These are phyloP conservation scores for Branchellion lobata DNA, from an alignment of 2,888 invertebrate species.

Conservation along the genomic window DNA sequence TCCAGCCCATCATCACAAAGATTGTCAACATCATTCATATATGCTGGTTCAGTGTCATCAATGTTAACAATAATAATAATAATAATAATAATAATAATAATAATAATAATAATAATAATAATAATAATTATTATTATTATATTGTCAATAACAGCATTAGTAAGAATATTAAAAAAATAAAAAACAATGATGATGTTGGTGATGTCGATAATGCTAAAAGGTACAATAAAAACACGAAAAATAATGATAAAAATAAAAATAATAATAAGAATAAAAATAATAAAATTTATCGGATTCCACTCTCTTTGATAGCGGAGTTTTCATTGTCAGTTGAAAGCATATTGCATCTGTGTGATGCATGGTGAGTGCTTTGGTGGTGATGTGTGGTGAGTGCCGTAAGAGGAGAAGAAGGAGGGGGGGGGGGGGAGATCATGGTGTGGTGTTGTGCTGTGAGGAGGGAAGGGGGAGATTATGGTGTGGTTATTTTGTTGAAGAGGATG, in stretches of 20 bases:
- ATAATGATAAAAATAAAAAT: background rate
- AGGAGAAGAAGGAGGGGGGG: background rate
- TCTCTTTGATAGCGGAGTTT: background rate
- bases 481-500: no score
- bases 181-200: background rate
- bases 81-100: background rate
- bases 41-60: background rate
- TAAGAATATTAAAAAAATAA: background rate
- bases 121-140: background rate
- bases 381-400: background rate
- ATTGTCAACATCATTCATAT: background rate
- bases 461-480: slow-evolving; percentile 57
- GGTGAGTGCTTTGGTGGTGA: no score
- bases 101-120: slow-evolving; percentile 10
- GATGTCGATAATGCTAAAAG: background rate
- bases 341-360: no score
- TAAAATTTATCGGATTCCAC: background rate
- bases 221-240: background rate
- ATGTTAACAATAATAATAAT: background rate
- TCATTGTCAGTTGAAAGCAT: background rate
- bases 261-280: background rate
- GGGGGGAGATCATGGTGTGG: background rate
- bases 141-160: background rate
- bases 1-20: background rate
- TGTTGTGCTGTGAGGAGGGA: slow-evolving; percentile 14